Percentiles rank a stretch among this genome's conserved stretches.
Evolutionary conservation across 37 sponge, comb jelly and placozoan species (phyloP).

Genomic region (Spongilla lacustris): DNA sequence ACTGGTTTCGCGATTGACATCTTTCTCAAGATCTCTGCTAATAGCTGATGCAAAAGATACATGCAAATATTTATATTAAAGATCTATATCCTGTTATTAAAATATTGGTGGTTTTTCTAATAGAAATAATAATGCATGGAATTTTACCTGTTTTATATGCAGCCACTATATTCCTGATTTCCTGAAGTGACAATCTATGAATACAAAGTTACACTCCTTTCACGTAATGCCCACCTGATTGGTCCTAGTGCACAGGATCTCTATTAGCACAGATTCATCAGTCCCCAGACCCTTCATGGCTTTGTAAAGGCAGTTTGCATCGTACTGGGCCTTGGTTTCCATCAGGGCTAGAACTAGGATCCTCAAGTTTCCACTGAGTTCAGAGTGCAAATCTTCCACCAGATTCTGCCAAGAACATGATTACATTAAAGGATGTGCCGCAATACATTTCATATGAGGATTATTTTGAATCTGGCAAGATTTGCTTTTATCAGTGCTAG

Average conservation of each 20-base stretch:
- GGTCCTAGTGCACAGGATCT: constrained; percentile 65
- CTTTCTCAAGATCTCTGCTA: constrained; percentile 92
- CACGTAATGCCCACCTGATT: constrained; percentile 15
- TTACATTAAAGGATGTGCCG: too few relatives aligned
- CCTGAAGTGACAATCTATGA: too few relatives aligned
- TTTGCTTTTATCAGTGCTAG: too few relatives aligned
- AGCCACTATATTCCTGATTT: too few relatives aligned
- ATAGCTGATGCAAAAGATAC: constrained; percentile 17
- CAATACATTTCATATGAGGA: too few relatives aligned
- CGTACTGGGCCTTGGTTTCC: constrained; percentile 69
- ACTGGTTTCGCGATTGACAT: constrained; percentile 94
- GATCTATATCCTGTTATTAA: too few relatives aligned
- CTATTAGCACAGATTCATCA: constrained; percentile 65
- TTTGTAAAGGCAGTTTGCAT: constrained; percentile 79
- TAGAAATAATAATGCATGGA: too few relatives aligned
- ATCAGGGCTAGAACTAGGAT: constrained; percentile 70
- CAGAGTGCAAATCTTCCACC: constrained; percentile 90
- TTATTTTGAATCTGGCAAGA: too few relatives aligned
- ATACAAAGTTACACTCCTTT: not conserved
- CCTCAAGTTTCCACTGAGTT: constrained; percentile 92
- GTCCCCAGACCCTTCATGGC: constrained; percentile 77
- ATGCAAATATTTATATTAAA: not conserved
- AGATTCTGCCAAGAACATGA: constrained; percentile 66
- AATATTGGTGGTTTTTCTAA: too few relatives aligned
- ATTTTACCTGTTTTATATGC: not conserved